phyloP scores from a whole-genome alignment of 2,113 vertebrate genomes.

The Oreochromis aureus region DNA sequence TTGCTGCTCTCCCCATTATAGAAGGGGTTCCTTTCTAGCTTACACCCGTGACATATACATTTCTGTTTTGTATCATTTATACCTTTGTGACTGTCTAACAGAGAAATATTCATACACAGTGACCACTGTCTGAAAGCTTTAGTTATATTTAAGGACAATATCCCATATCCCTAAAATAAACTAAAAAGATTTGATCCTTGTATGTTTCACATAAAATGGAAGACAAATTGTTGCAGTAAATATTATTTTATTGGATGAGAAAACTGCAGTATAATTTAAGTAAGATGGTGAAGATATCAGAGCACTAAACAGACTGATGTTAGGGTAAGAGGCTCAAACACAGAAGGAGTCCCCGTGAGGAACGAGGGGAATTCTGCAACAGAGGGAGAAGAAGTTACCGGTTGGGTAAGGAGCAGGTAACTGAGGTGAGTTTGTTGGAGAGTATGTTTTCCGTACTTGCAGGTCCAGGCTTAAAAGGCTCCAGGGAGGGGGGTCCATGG shows the following conservation, averaged over 20 bases:
- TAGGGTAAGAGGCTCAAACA: neutral
- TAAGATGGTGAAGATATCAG: rapidly evolving
- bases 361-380: too few relatives aligned
- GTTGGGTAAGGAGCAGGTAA: too few relatives aligned
- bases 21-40: too few relatives aligned
- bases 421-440: too few relatives aligned
- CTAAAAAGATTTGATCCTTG: neutral
- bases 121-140: neutral
- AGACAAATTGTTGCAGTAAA: neutral
- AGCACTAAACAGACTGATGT: neutral
- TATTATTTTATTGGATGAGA: neutral
- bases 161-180: neutral
- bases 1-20: too few relatives aligned
- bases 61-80: neutral
- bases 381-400: too few relatives aligned
- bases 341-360: too few relatives aligned
- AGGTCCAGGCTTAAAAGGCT: too few relatives aligned
- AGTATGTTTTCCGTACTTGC: too few relatives aligned
- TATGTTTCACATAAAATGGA: neutral
- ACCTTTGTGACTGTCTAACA: neutral
- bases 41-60: neutral
- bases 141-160: neutral
- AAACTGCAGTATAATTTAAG: neutral
- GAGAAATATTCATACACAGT: neutral
- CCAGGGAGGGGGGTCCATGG: too few relatives aligned